Evolutionary conservation across 2,113 vertebrate genomes (phyloP), one percentile per base, ranked within the genome.

Genomic region (Tilapia sparmanii): DNA sequence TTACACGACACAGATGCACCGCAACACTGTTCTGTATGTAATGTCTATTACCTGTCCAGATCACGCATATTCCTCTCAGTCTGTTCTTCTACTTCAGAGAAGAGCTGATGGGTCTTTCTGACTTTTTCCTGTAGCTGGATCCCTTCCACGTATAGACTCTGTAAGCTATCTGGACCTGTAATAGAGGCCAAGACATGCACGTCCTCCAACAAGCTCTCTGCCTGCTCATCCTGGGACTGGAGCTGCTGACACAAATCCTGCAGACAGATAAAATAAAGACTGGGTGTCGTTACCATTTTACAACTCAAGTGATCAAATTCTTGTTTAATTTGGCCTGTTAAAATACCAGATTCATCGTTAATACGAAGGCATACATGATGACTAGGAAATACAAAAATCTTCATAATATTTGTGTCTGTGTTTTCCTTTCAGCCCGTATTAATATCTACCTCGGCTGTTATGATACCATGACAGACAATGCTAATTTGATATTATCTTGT

Each of bases 31-130:
- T 10, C 8, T 12, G 19, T 40, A n/a, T 29, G 3, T 71, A 16
- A 33, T 5, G 38, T n/a, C 8, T 83, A 94, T 96, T 89, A 98
- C 97, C 96, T 96, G 89, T 97, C 35, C 9, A 97, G 93, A 47
- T 91, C 94, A 1, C 94, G 88, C 16, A 97, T 96, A 45, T 96
- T 96, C 84, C 93, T 96, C 87, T 97, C 95, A 54, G 96, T 96
- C 86, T 95, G 94, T 4, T 97, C 94, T 50, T 96, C 97, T 89
- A 97, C 97, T 59, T 96, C 95, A 78, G 96, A 96, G 93, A 98
- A 97, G 81, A 98, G 95, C 87, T 96, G 95, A 33, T 95, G 97
- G 81, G 96, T 91, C 71, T 93, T 94, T 87, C 92, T 90, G 66
- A 98, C 95, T 42, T 82, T 78, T 31, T 95, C 93, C 66, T 91